Percentiles rank a stretch among this genome's conserved stretches.
These are phyloP conservation scores for Ormyrus pomaceus DNA, from an alignment of 2,888 invertebrate species.

Conservation along the genomic window DNA sequence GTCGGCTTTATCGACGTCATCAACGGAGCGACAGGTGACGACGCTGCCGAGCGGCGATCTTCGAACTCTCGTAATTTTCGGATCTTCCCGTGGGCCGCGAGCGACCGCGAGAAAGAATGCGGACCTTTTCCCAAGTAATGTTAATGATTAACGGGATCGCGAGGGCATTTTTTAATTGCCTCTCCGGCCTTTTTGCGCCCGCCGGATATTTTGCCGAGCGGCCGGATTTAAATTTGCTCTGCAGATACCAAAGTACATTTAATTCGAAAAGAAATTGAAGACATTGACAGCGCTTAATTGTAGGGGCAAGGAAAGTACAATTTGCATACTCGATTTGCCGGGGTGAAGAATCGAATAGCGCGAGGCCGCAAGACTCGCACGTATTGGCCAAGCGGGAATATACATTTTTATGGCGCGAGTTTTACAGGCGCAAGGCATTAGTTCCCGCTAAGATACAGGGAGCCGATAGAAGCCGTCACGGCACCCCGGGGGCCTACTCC, in stretches of 20 bases:
- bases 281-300: constrained; percentile 38
- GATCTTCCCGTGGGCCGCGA: constrained; percentile 22
- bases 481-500: constrained; percentile 70
- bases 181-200: neutral
- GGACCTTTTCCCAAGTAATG: constrained; percentile 36
- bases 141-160: constrained; percentile 50
- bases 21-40: constrained; percentile 47
- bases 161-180: constrained; percentile 40
- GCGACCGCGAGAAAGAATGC: constrained; percentile 22
- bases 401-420: constrained; percentile 63
- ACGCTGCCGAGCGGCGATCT: constrained; percentile 28
- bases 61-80: constrained; percentile 42
- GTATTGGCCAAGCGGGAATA: constrained; percentile 67
- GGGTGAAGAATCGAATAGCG: constrained; percentile 40
- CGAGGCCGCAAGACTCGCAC: neutral
- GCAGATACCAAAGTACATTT: neutral
- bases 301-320: constrained; percentile 29
- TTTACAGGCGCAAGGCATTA: constrained; percentile 66
- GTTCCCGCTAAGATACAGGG: constrained; percentile 67
- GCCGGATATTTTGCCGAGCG: neutral
- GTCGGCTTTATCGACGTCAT: constrained; percentile 53
- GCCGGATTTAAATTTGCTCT: neutral
- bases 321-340: constrained; percentile 50
- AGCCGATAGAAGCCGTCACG: constrained; percentile 65
- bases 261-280: constrained; percentile 16